Base-by-base conservation (phyloP, 2,113 vertebrate species). In the Phycodurus eques region DNA sequence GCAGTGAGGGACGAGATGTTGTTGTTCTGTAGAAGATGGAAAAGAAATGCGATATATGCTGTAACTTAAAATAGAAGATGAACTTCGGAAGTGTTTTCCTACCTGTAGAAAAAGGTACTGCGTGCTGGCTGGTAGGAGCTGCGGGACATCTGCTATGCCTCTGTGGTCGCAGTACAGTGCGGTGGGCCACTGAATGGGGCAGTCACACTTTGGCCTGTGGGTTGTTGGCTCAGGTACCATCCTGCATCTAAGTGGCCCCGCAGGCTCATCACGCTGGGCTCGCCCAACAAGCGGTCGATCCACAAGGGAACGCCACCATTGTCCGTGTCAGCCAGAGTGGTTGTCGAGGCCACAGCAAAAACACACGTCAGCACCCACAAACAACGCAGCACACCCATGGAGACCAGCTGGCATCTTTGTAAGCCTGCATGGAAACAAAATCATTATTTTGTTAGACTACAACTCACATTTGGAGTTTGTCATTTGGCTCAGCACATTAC, bases 151-250 rank as follows among this genome's bases (percentile, higher is more conserved):
- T 8, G 15, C 47, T 74, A 92, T 81, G 9, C 67, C 80, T 72
- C 88, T 86, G 72, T 90, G 79, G 80, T 93, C 92, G 49, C 92
- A 93, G 74, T 93, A 93, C n/a, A 93, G 54, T 0, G 92, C 90
- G 0, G 90, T 91, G 67, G 92, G 90, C 92, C 93, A 94, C 56
- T 93, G 92, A 69, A 92, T 87, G n/a, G 92, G 91, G 71, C 92
- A 93, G 68, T 92, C 89, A 17, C 93, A 94, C 66, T 88, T 80
- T 4, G 62, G 64, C 35, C 70, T 85, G 73, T 0, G 72, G 82
- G 71, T 91, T 92, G 47, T 88, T 88, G 13, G 88, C 87, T 15
- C 89, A n/a, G 69, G 49, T 86, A 81, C 90, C 92, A 92, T 19
- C 76, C 73, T 0, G 72, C 44, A 67, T 89, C 88, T 22, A 92